Conservation (phyloP, 2,797 vertebrate genomes). For the Notolabrus celidotus region DNA sequence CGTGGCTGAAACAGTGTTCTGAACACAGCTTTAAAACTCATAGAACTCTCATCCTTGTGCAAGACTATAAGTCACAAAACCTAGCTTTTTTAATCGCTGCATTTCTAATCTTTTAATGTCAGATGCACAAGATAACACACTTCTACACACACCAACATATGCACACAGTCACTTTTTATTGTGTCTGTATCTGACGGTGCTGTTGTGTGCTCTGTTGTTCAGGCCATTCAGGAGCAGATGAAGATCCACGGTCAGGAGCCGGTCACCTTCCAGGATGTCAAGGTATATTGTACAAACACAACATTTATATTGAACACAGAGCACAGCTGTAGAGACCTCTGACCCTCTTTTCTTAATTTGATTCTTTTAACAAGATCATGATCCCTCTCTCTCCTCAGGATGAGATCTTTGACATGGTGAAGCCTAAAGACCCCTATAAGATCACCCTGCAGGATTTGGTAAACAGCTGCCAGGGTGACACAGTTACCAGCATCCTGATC, state of each 20-base stretch:
- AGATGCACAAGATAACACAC: no score
- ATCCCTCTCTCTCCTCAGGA: slow-evolving; percentile 83
- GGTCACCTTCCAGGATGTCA: slow-evolving; percentile 98
- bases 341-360: no score
- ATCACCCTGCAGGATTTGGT: slow-evolving; percentile 98
- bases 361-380: neutral
- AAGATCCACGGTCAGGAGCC: slow-evolving; percentile 97
- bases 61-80: no score
- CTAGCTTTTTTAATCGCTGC: no score
- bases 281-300: slow-evolving; percentile 80
- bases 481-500: slow-evolving; percentile 96
- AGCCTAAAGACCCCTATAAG: slow-evolving; percentile 95
- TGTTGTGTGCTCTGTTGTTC: slow-evolving; percentile 11
- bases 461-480: slow-evolving; percentile 97
- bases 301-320: no score
- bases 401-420: slow-evolving; percentile 99
- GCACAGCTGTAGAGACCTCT: no score
- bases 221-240: slow-evolving; percentile 99
- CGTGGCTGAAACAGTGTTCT: no score
- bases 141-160: no score
- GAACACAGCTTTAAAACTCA: no score
- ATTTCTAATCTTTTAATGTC: no score
- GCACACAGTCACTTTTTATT: no score
- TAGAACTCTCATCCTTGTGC: no score
- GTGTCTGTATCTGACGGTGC: neutral